These are phyloP conservation scores for Syngnathoides biaculeatus DNA, from an alignment of 2,113 vertebrate genomes.

Conservation along the genomic window DNA sequence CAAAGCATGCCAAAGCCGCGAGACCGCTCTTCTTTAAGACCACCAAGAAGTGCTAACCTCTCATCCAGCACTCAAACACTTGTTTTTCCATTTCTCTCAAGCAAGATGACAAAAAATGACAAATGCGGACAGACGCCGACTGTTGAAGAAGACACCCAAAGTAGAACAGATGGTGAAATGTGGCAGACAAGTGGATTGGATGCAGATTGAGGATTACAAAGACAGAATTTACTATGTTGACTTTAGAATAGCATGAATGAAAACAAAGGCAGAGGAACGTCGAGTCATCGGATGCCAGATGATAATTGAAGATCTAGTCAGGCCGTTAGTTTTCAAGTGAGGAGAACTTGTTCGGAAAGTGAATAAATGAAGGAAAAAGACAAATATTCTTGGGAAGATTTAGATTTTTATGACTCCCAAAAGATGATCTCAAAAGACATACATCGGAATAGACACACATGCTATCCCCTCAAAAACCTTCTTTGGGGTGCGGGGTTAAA, in stretches of 20 bases:
- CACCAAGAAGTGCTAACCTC: slow-evolving; percentile 46
- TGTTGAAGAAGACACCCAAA: neutral
- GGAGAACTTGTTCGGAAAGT: too few species aligned
- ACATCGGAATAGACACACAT: too few species aligned
- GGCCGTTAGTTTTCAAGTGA: slow-evolving; percentile 11
- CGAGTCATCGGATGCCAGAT: slow-evolving; percentile 52
- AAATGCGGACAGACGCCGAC: slow-evolving; percentile 2
- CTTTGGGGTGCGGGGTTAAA: too few species aligned
- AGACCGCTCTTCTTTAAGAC: slow-evolving; percentile 1
- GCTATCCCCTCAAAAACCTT: too few species aligned
- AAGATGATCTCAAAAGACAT: too few species aligned
- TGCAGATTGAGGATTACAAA: neutral
- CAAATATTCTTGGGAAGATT: too few species aligned
- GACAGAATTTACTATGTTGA: slow-evolving; percentile 19
- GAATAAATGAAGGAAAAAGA: too few species aligned
- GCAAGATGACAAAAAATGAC: slow-evolving; percentile 16
- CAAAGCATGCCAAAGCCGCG: neutral
- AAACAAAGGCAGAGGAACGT: slow-evolving; percentile 43
- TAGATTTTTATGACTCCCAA: too few species aligned
- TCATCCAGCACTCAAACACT: slow-evolving; percentile 17
- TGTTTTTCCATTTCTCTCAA: slow-evolving; percentile 31
- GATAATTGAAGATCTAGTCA: slow-evolving; percentile 34
- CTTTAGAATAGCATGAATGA: too few species aligned
- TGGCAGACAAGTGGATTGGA: slow-evolving; percentile 3
- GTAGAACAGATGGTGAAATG: neutral